phyloP scores from a whole-genome alignment of 2,113 vertebrate species.

The Amia ocellicauda region DNA sequence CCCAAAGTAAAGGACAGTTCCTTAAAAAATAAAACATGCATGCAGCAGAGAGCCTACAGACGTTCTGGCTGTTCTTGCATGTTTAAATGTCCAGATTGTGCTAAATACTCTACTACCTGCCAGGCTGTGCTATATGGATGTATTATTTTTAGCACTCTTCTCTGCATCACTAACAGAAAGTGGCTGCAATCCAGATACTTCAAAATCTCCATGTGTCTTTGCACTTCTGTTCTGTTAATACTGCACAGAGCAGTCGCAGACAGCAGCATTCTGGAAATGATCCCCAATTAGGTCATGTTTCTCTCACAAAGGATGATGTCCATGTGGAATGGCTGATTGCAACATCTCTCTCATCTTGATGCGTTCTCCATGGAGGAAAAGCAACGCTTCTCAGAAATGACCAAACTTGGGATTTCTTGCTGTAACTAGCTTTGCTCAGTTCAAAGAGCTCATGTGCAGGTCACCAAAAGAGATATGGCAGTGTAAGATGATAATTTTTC shows the following conservation, averaged over 20 bases:
- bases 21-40: constrained; percentile 6
- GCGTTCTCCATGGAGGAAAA: background rate
- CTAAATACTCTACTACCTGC: constrained; percentile 56
- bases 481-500: no score
- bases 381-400: background rate
- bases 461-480: background rate
- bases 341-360: background rate
- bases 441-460: no score
- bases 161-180: background rate
- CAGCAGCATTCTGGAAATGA: background rate
- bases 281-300: constrained; percentile 5
- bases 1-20: constrained; percentile 34
- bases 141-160: background rate
- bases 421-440: no score
- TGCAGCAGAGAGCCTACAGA: constrained; percentile 24
- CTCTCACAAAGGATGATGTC: no score
- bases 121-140: constrained; percentile 40
- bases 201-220: background rate
- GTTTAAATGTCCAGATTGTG: constrained; percentile 37
- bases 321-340: background rate
- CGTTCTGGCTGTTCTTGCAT: constrained; percentile 47
- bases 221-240: background rate
- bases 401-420: background rate
- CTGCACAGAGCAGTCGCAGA: background rate
- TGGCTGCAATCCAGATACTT: background rate